Conservation (phyloP, 1,140 invertebrate genomes). For the Laodelphax striatellus region DNA sequence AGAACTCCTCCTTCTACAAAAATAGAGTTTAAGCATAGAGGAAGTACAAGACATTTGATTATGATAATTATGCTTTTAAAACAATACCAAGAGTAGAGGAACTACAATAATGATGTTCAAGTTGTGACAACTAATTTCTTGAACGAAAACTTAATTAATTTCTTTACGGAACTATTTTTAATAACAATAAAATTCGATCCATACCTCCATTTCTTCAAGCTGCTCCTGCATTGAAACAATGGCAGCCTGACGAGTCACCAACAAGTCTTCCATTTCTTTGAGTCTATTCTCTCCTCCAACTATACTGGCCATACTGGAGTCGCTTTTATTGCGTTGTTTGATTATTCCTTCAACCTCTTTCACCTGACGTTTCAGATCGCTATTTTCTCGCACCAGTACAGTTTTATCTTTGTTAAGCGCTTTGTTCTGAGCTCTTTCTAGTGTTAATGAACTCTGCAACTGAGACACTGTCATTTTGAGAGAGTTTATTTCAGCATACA, state of each 20-base stretch:
- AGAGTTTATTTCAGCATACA: conserved; percentile 1
- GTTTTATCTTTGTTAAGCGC: conserved; percentile 15
- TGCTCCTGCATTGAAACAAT: conserved; percentile 9
- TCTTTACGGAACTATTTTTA: too few species aligned
- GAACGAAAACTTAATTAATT: too few species aligned
- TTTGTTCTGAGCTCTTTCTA: conserved; percentile 17
- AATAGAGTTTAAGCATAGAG: too few species aligned
- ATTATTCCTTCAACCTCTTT: conserved; percentile 18
- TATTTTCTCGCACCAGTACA: conserved; percentile 15
- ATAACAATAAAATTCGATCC: not conserved
- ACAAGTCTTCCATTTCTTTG: conserved; percentile 6
- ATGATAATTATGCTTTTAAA: too few species aligned
- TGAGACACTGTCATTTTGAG: conserved; percentile 14
- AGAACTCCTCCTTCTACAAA: too few species aligned
- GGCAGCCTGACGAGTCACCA: conserved; percentile 1
- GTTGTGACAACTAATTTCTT: too few species aligned
- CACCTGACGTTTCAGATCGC: conserved; percentile 21
- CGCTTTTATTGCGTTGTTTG: conserved; percentile 12
- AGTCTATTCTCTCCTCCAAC: not conserved
- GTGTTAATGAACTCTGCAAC: conserved; percentile 16
- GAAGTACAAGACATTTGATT: too few species aligned
- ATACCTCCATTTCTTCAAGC: conserved; percentile 15
- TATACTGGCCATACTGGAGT: not conserved
- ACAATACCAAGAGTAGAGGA: too few species aligned
- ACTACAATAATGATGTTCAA: too few species aligned